These are phyloP conservation scores for Florisuga fusca DNA, from an alignment of 2,797 vertebrate genomes.

Conservation along the genomic window DNA sequence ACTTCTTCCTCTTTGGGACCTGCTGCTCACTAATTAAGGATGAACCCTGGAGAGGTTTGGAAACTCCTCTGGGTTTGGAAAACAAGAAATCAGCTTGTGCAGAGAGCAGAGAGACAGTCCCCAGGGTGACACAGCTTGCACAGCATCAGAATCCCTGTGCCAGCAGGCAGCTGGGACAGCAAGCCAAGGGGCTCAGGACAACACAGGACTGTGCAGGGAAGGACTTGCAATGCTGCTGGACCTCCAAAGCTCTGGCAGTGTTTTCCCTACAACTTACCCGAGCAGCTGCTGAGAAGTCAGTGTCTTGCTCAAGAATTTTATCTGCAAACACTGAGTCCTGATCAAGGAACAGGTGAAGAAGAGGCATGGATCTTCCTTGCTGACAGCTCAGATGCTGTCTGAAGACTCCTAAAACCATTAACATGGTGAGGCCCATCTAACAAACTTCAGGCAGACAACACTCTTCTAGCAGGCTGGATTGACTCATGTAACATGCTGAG, in stretches of 20 bases:
- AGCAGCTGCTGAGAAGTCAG: background rate
- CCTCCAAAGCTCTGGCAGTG: background rate
- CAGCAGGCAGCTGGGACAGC: background rate
- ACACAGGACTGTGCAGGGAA: background rate
- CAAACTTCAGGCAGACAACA: fast-evolving
- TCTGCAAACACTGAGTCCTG: background rate
- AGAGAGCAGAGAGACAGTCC: background rate
- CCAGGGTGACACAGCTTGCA: background rate
- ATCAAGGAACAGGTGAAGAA: background rate
- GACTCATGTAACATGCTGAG: fast-evolving
- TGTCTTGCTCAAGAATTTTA: background rate
- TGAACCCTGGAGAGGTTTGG: background rate
- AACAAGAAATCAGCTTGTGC: background rate
- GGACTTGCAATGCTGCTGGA: background rate
- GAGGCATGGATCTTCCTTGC: background rate
- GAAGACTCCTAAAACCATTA: background rate
- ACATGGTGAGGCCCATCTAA: background rate
- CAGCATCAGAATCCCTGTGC: background rate
- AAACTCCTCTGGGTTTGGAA: background rate
- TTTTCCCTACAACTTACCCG: background rate
- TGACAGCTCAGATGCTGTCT: background rate
- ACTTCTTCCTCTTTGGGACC: background rate
- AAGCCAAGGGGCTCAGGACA: background rate
- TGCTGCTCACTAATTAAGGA: background rate
- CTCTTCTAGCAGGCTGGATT: background rate